Conservation (phyloP, 2,797 vertebrate species). For the Darevskia nairensis region DNA sequence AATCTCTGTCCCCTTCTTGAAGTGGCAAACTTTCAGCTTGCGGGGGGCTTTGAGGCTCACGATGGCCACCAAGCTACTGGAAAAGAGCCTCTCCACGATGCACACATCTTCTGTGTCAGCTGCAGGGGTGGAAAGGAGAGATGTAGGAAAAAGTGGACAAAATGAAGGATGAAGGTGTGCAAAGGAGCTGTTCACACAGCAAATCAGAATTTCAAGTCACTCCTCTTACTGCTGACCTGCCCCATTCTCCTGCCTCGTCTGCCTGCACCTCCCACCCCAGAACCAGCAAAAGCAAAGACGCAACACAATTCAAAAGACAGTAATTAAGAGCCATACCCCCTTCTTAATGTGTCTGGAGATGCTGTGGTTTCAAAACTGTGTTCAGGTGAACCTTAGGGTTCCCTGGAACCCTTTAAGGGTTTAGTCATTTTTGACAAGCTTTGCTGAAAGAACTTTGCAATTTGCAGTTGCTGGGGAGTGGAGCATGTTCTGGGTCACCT, state of each 20-base stretch:
- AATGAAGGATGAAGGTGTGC: too few species aligned
- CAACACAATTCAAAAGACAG: too few species aligned
- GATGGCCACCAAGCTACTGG: slow-evolving; percentile 97
- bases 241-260: too few species aligned
- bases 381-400: background rate
- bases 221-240: too few species aligned
- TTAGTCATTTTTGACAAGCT: too few species aligned
- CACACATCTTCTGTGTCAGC: slow-evolving; percentile 98
- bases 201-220: background rate
- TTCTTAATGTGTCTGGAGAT: background rate
- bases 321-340: too few species aligned
- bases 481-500: background rate
- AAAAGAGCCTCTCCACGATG: slow-evolving; percentile 97
- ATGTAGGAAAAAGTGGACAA: background rate
- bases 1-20: slow-evolving; percentile 99
- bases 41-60: slow-evolving; percentile 98
- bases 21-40: slow-evolving; percentile 99
- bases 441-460: too few species aligned
- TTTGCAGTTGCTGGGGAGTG: background rate
- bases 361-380: too few species aligned
- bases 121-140: slow-evolving; percentile 37
- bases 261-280: background rate
- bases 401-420: too few species aligned
- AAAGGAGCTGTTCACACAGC: too few species aligned
- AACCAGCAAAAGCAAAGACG: too few species aligned